These are phyloP conservation scores for Anguilla rostrata DNA, from an alignment of 2,113 vertebrate genomes.

Conservation along the genomic window DNA sequence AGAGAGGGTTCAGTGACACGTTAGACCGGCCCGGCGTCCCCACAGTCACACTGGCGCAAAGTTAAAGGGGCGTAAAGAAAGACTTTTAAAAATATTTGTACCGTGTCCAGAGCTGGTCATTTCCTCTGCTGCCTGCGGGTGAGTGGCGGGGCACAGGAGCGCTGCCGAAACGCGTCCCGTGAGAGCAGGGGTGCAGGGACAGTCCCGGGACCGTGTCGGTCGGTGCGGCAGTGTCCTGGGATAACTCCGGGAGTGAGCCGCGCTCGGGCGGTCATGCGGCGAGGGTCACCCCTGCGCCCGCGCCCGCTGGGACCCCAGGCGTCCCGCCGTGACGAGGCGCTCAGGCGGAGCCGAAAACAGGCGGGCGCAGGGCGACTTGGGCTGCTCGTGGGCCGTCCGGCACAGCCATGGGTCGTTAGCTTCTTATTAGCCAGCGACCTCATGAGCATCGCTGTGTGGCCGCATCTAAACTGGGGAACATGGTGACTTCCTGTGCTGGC, in stretches of 20 bases:
- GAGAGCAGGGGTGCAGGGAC: neutral
- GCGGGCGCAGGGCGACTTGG: too few relatives aligned
- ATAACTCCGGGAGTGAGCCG: neutral
- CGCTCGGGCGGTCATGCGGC: neutral
- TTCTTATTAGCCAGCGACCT: neutral
- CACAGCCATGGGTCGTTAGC: neutral
- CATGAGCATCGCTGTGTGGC: neutral
- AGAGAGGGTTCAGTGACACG: neutral
- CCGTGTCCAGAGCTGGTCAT: neutral
- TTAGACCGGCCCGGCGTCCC: neutral
- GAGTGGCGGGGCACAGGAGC: neutral
- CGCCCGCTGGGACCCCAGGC: neutral
- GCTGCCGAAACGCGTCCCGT: neutral
- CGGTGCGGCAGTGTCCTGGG: neutral
- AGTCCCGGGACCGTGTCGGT: neutral
- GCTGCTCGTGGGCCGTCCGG: too few relatives aligned
- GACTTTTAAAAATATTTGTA: neutral
- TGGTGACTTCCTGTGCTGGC: neutral
- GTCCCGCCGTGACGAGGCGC: neutral
- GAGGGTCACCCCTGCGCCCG: neutral
- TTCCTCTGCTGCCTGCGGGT: neutral
- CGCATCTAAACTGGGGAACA: neutral
- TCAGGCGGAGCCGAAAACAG: neutral
- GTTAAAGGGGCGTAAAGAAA: neutral
- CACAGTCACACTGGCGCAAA: neutral